Percentiles rank a stretch among this genome's conserved stretches.
These are phyloP conservation scores for Lepus europaeus DNA, from an alignment of 2,113 vertebrate genomes.

Conservation along the genomic window DNA sequence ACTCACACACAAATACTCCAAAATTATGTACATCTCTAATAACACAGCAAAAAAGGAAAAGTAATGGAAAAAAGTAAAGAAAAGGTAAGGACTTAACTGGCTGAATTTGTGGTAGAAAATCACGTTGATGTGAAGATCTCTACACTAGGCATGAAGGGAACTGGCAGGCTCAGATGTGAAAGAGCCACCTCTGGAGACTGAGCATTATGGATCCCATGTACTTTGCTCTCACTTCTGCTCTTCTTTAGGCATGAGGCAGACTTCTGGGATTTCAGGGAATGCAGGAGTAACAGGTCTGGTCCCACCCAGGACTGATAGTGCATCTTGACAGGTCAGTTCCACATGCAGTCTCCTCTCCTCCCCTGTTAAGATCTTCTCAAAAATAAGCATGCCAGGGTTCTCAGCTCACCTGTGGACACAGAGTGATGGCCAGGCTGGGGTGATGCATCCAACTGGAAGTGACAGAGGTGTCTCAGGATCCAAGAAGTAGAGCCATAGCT, in stretches of 20 bases:
- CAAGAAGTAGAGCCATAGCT: not conserved
- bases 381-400: not conserved
- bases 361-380: not conserved
- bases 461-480: not conserved
- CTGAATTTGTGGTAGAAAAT: conserved; percentile 3
- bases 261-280: not conserved
- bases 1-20: too few species aligned
- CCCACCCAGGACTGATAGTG: not conserved
- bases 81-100: not conserved
- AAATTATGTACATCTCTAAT: not conserved
- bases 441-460: not conserved
- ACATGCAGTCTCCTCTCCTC: not conserved
- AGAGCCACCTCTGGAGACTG: not conserved
- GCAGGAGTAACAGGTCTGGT: not conserved
- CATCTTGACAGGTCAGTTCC: not conserved
- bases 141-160: not conserved
- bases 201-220: not conserved
- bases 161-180: not conserved
- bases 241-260: not conserved
- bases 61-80: not conserved
- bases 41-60: not conserved
- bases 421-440: not conserved
- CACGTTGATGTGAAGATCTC: not conserved
- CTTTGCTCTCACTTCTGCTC: not conserved
- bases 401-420: not conserved